A percentile compares a stretch with the other conserved stretches of the same genome.
phyloP scores from a whole-genome alignment of 2,888 invertebrate genomes.

The Rotaria sp. region DNA sequence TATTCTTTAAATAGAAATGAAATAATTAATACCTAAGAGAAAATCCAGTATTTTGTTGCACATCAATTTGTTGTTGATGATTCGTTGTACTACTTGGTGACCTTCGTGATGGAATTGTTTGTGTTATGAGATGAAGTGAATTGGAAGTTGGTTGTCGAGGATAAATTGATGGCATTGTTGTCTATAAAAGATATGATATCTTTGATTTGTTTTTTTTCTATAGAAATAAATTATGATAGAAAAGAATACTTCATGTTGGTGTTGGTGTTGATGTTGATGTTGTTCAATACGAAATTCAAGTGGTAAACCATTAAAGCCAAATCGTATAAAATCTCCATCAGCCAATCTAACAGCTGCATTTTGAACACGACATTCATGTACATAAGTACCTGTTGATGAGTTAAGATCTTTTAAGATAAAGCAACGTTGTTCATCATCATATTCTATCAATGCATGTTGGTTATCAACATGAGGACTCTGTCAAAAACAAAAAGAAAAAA shows the following conservation, averaged over 20 bases:
- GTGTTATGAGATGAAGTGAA: neutral
- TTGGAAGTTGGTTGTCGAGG: neutral
- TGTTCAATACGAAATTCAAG: conserved; percentile 51
- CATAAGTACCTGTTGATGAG: conserved; percentile 54
- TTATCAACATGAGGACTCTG: conserved; percentile 47
- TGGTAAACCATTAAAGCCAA: conserved; percentile 49
- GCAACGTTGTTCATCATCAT: conserved; percentile 51
- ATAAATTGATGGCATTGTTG: conserved; percentile 14
- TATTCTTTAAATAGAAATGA: neutral
- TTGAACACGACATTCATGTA: conserved; percentile 54
- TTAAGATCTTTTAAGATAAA: conserved; percentile 55
- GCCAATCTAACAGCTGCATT: conserved; percentile 54
- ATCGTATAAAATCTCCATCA: conserved; percentile 51
- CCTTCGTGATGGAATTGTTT: neutral
- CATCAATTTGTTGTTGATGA: neutral
- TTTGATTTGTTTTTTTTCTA: no score
- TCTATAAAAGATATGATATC: neutral
- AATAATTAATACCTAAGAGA: neutral
- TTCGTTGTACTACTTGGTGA: neutral
- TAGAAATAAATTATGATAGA: neutral
- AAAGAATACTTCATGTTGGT: neutral
- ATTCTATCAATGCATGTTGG: conserved; percentile 55
- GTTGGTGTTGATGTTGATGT: neutral
- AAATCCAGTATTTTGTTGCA: neutral
- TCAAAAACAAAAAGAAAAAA: neutral